Base-by-base conservation (phyloP, 2,888 invertebrate species). In the Lucinisca nassula region DNA sequence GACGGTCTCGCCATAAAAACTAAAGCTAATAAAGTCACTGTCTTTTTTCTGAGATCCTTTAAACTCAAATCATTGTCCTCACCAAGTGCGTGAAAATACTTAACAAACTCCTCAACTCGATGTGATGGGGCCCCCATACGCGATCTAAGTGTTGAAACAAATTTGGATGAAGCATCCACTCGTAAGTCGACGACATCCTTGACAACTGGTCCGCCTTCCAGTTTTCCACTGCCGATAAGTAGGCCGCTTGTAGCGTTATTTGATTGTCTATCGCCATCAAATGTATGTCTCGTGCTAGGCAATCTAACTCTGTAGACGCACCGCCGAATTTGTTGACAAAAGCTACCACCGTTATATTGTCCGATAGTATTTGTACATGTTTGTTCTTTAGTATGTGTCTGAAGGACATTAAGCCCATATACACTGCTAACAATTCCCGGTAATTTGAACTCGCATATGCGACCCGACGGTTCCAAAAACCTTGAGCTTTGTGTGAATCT, bases 1-100 rank as follows among this genome's bases (percentile, higher is more conserved):
- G 80, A 80, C 10, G 80, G 80, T 30, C 58, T 49, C 17, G 80
- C 49, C 80, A 80, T 73, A 73, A 51, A 58, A 24, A 73, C 73
- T 40, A 73, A 35, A 55, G 73, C 73, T 27, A 80, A 21, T 17
- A 58, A 58, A 27, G 74, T 74, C 45, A 73, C 40, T 51, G 80
- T 32, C 45, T 80, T 80, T 38, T 21, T 14, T n/a, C 73, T 51
- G 14, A 73, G 58, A 30, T 80, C 55, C 49, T 80, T 80, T 8
- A 58, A 24, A 27, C 27, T 38, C 30, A 72, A 51, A 10, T 55
- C n/a, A 38, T n/a, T 37, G 27, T 80, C 49, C 6, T 32, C 6
- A 10, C 80, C 73, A 35, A 73, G 38, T 4, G 32, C 32, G n/a
- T 35, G 40, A 40, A 80, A 80, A 38, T 45, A 55, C 24, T 55